Base-by-base conservation (phyloP, 2,888 invertebrate species). In the Hirtodrosophila cameraria region DNA sequence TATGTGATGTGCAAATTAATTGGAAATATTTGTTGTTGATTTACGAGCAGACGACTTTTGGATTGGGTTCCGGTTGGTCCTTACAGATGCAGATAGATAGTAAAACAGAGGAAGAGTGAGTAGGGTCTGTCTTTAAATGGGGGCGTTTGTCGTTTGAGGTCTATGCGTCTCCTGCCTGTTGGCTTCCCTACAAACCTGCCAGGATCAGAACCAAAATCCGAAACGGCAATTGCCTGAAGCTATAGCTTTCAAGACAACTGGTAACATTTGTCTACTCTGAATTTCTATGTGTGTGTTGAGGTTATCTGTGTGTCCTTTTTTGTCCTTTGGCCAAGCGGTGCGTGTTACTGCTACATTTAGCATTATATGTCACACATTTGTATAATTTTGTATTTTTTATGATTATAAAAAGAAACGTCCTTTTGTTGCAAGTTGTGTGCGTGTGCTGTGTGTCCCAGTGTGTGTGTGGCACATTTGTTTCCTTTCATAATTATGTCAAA, bases 401-500 rank as follows among this genome's bases (percentile, higher is more conserved):
- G 78, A 77, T 74, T 85, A 65, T 69, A 66, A 69, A 83, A 81
- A 80, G 86, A 77, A 82, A 80, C 83, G 75, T 72, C 65, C 80
- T 71, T 82, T 82, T 82, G 86, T 83, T 79, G 63, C 42, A 75
- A 61, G 62, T 60, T 74, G 59, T 58, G 58, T 36, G 57, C 43
- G 75, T 76, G 64, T 54, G 73, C 77, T 58, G 41, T 41, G 35
- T 70, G 46, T 53, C 12, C 58, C 41, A 50, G 65, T 71, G 70
- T 70, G 70, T 70, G 61, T 38, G 50, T 71, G 78, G 43, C 77
- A 74, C 74, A 86, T 84, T 81, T 84, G 81, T 74, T 77, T 86
- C 75, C 75, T 78, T 87, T 87, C 79, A 66, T 86, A 86, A 84
- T 82, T 84, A 84, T 88, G 88, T 87, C 87, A 87, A 84, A 69